Evolutionary conservation across 2,797 vertebrate species (phyloP).

Genomic region (Pelodytes ibericus): DNA sequence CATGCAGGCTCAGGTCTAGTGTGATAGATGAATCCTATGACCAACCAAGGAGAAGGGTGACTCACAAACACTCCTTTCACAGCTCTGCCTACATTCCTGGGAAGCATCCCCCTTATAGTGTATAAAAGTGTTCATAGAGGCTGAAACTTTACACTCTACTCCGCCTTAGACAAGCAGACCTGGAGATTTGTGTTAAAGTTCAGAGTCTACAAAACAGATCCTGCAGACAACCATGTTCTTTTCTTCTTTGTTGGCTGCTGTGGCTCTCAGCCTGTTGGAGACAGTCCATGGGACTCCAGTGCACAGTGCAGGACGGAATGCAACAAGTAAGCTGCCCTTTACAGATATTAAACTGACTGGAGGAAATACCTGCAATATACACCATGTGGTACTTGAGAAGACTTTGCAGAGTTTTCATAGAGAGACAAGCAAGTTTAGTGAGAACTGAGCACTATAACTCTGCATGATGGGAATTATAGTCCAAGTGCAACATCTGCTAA

Average conservation of each 20-base stretch:
- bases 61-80: conserved; percentile 42
- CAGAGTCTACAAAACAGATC: conserved; percentile 2
- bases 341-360: too few relatives aligned
- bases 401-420: too few relatives aligned
- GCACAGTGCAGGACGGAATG: conserved; percentile 59
- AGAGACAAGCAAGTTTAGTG: too few relatives aligned
- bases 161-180: conserved; percentile 25
- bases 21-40: conserved; percentile 3
- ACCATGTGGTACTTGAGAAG: too few relatives aligned
- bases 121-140: conserved; percentile 40
- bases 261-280: conserved; percentile 58
- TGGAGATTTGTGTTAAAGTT: conserved; percentile 10
- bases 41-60: conserved; percentile 17
- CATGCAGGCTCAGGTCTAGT: not conserved
- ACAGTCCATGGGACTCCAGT: conserved; percentile 52
- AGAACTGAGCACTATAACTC: too few relatives aligned
- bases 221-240: conserved; percentile 64
- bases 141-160: conserved; percentile 14
- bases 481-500: too few relatives aligned
- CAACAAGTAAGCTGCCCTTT: conserved; percentile 41
- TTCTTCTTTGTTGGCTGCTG: conserved; percentile 53
- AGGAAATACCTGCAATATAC: too few relatives aligned
- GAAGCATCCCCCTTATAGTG: not conserved
- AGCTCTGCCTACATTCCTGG: not conserved
- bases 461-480: too few relatives aligned